A percentile compares a stretch with the other conserved stretches of the same genome.
Evolutionary conservation across 2,113 vertebrate genomes (phyloP).

Genomic region (rabbit (Oryctolagus cuniculus)): mOryCun1.1 NC_091448.1:13118001-13118500

Average conservation of each 20-base stretch:
- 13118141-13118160: not conserved
- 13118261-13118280: not conserved
- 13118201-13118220: rapidly evolving
- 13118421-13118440: too few relatives aligned
- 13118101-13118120: not conserved
- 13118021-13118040: not conserved
- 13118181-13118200: not conserved
- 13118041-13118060: rapidly evolving
- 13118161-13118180: rapidly evolving
- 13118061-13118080: not conserved
- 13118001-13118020: too few relatives aligned
- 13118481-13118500: not conserved
- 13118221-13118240: not conserved
- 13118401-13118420: too few relatives aligned
- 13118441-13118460: too few relatives aligned
- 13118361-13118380: not conserved
- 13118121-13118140: not conserved
- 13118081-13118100: not conserved
- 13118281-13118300: not conserved
- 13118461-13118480: not conserved
- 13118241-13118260: not conserved
- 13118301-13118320: not conserved
- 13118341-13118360: not conserved
- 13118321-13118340: not conserved
- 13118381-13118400: too few relatives aligned